Base-by-base conservation (phyloP, 2,888 invertebrate species). In the Melieria omissa region DNA sequence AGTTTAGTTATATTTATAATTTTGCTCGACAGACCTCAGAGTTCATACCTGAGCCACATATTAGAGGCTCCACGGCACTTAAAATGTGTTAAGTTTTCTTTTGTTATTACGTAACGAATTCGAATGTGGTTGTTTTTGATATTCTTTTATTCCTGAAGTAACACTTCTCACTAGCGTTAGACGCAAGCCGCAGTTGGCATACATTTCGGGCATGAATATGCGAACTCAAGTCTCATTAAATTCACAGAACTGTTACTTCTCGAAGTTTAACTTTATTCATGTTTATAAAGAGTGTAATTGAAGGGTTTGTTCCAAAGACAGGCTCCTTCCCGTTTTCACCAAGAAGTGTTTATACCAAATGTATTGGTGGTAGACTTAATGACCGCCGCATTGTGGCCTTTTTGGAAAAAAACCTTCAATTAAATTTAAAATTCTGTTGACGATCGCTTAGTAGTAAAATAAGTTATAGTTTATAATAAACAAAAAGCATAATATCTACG, bases 401-500 rank as follows among this genome's bases (percentile, higher is more conserved):
- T 29, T 58, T 52, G 44, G 52, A 52, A 67, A 61, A 49, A 44
- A 67, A 61, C 67, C 60, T 60, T 67, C 67, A 61, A 67, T 52
- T 52, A 3, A 29, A 29, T 29, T 29, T 29, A 29, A 29, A 29
- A 29, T 29, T 4, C 45, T 67, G 60, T 67, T 52, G n/a, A 60
- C 41, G 14, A 52, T 69, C 46, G 46, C 62, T 29, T 62, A 55
- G 49, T 55, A 14, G 4, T n/a, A 69, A 55, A 69, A 52, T 69
- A 57, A 55, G 16, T 29, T 45, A 29, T 70, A 64, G 49, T 65
- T 70, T 57, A 29, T 57, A n/a, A 70, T 69, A 60, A 64, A 70
- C 70, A 70, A 70, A 70, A 70, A 70, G 70, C 70, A 70, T 70
- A 70, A 70, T 70, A 70, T 70, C 58, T 70, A 16, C 58, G 42